Evolutionary conservation across 1,140 invertebrate genomes (phyloP), one percentile per base, ranked within the genome.

Genomic region (Rhyzopertha dominica): DNA sequence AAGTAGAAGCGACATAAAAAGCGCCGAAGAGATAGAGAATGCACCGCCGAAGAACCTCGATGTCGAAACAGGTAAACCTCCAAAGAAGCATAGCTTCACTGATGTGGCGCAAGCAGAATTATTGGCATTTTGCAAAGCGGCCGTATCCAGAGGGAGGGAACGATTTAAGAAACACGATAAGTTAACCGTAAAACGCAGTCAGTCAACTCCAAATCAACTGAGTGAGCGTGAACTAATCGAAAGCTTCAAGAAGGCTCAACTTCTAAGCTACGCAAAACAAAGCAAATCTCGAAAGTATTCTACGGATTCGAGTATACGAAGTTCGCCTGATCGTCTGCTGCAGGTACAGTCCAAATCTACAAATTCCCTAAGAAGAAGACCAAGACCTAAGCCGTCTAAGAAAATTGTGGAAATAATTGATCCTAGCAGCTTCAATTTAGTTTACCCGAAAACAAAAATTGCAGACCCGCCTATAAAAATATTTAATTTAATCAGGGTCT

Each of bases 151-250:
- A 38, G 56, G 59, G n/a, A 43, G 53, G 9, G 51, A 54, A 5
- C 37, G 45, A 34, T 49, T 54, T 18, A 46, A 43, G 17, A 59
- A 61, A 29, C 28, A 47, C 8, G 47, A 54, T 4, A 59, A 59
- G 30, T 53, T 61, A 4, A 52, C 63, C 0, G 52, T 59, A 0
- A 61, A 65, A 50, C 58, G 73, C 3, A 74, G 72, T 39, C 72
- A 68, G 8, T 74, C 72, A 5, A 68, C 70, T 38, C 72, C 72
- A 3, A 49, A 67, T 2, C 49, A 70, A 36, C 63, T 69, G 1
- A 67, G 63, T 25, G 68, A 74, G 44, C 69, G 65, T 54, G 74
- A 75, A 63, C 66, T 76, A 36, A 59, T 75, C 40, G 70, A 71
- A 42, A 72, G 72, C 12, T 66, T 74, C 40, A 61, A 60, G 39